Base-by-base conservation (phyloP, 2,113 vertebrate species). In the Gymnocephalus cernua region DNA sequence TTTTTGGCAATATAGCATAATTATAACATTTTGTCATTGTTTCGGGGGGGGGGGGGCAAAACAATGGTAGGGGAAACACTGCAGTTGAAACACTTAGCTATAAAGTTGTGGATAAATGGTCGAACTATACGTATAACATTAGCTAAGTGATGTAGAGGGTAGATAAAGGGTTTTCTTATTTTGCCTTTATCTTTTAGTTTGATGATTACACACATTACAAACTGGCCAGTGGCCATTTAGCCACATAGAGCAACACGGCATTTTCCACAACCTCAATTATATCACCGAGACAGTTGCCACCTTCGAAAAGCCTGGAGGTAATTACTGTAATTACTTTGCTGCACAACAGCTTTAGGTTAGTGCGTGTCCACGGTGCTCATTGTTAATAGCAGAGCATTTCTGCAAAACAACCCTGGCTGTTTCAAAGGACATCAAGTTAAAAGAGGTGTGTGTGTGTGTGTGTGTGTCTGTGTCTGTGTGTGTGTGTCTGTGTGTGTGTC, bases 281-380 rank as follows among this genome's bases (percentile, higher is more conserved):
- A 80, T 84, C 66, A 56, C 86, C 7, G 67, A 88, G 80, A 88
- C 85, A 90, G 90, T 90, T 87, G 88, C 70, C 80, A 85, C 90
- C 89, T 92, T 89, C 61, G 45, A 64, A 72, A 64, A 47, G 45
- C 84, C 84, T 80, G 77, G 54, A 74, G 84, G 79, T 91, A 90
- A 93, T 93, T 79, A 90, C 91, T 84, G 88, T 92, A 90, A 93
- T 92, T 89, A 82, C 79, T 74, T 14, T 45, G 53, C 83, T 87
- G 78, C 82, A 75, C 79, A 80, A 66, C 80, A 75, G 80, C 73
- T 57, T 83, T 15, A 62, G 75, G 82, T 79, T 56, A 64, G 58
- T 19, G 10, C 7, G 64, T 74, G 68, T 59, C 56, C 69, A 21
- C 2, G 45, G 56, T 48, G 84, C 48, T 67, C 78, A 57, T 32